Evolutionary conservation across 2,113 vertebrate genomes (phyloP).

Genomic region (Lonchura striata): DNA sequence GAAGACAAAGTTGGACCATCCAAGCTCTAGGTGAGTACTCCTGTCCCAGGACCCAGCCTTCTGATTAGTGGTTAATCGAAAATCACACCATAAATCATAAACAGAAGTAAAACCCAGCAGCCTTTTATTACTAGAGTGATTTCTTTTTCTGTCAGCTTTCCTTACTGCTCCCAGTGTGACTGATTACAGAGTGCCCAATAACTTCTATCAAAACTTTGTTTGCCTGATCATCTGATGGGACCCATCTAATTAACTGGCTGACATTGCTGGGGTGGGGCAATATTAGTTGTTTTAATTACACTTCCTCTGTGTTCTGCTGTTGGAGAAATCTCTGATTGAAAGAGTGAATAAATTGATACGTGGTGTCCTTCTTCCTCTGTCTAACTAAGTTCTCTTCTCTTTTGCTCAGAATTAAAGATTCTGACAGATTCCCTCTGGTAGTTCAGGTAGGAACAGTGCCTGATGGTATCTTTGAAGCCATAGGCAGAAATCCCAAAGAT

Average conservation of each 20-base stretch:
- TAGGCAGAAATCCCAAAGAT: neutral
- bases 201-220: conserved; percentile 59
- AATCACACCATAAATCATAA: neutral
- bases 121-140: neutral
- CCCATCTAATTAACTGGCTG: conserved; percentile 55
- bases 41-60: neutral
- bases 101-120: neutral
- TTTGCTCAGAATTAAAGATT: neutral
- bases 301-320: neutral
- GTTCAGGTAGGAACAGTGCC: conserved; percentile 1
- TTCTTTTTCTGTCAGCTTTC: neutral
- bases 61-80: neutral
- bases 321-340: conserved; percentile 55
- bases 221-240: conserved; percentile 55
- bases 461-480: conserved; percentile 55
- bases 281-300: conserved; percentile 67
- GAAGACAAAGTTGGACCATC: neutral
- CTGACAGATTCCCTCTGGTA: neutral
- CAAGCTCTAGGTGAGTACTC: neutral
- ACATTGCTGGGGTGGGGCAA: conserved; percentile 45
- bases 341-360: conserved; percentile 23
- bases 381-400: neutral
- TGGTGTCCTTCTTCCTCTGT: neutral
- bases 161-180: neutral
- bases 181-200: conserved; percentile 32